These are phyloP conservation scores for Pandemis cinnamomeana DNA, from an alignment of 2,888 invertebrate genomes.

Conservation along the genomic window DNA sequence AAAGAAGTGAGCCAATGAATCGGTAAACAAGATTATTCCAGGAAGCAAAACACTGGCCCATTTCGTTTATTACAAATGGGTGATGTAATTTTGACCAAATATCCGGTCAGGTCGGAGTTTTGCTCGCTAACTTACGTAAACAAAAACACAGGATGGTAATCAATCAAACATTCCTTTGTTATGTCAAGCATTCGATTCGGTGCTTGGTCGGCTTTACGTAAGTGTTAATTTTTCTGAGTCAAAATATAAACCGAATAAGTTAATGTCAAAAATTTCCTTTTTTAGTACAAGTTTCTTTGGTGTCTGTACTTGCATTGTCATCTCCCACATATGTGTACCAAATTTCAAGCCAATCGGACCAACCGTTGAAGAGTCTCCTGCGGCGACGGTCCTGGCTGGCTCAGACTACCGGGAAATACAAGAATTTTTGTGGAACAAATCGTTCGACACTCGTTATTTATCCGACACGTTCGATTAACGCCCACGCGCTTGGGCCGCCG, in stretches of 20 bases:
- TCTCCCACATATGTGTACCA: no score
- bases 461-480: no score
- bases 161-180: conserved; percentile 2
- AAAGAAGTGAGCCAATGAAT: not conserved
- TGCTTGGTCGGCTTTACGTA: not conserved
- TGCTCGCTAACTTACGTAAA: not conserved
- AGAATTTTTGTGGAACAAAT: no score
- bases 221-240: not conserved
- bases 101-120: not conserved
- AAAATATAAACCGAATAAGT: not conserved
- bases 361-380: no score
- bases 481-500: no score
- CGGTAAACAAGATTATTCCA: not conserved
- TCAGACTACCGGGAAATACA: no score
- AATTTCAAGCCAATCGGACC: no score
- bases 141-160: not conserved
- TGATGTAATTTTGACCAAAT: not conserved
- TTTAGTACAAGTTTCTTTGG: no score
- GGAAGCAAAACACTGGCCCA: not conserved
- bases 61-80: not conserved
- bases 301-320: no score
- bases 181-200: not conserved
- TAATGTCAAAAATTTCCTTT: no score
- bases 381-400: no score
- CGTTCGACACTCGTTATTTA: no score